Percentiles rank a stretch among this genome's conserved stretches.
phyloP scores from a whole-genome alignment of 2,113 vertebrate genomes.

The Mesembrinibis cayennensis region DNA sequence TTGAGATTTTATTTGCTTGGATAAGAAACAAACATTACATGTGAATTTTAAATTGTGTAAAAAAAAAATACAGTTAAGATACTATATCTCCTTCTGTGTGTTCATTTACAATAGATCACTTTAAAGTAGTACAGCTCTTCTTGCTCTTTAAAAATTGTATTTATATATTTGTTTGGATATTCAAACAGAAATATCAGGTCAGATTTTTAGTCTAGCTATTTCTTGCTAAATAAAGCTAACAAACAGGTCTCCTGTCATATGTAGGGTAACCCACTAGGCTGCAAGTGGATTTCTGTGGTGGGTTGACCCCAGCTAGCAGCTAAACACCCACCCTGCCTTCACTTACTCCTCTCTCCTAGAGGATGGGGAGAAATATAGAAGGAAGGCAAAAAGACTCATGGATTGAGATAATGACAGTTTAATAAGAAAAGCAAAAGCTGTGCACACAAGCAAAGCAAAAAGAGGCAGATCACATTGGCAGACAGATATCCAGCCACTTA shows the following conservation, averaged over 20 bases:
- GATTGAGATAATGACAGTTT: neutral
- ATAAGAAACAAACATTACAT: neutral
- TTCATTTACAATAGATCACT: neutral
- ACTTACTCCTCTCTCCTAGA: neutral
- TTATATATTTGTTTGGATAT: neutral
- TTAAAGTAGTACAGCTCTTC: neutral
- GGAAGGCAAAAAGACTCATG: neutral
- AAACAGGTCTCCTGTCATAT: neutral
- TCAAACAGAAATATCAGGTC: neutral
- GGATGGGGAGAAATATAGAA: neutral
- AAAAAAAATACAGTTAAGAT: neutral
- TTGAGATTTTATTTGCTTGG: neutral
- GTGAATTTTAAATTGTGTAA: neutral
- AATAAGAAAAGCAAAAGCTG: neutral
- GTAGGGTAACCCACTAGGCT: neutral
- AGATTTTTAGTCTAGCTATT: neutral
- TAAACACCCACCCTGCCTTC: neutral
- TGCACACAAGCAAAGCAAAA: neutral
- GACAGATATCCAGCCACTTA: neutral
- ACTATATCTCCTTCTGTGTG: neutral
- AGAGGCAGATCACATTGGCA: neutral
- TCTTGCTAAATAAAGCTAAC: neutral
- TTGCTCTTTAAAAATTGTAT: neutral
- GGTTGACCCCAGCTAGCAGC: neutral
- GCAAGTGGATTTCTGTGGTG: neutral